phyloP scores from a whole-genome alignment of 2,888 invertebrate species.

The Rhynchonema sp. region DNA sequence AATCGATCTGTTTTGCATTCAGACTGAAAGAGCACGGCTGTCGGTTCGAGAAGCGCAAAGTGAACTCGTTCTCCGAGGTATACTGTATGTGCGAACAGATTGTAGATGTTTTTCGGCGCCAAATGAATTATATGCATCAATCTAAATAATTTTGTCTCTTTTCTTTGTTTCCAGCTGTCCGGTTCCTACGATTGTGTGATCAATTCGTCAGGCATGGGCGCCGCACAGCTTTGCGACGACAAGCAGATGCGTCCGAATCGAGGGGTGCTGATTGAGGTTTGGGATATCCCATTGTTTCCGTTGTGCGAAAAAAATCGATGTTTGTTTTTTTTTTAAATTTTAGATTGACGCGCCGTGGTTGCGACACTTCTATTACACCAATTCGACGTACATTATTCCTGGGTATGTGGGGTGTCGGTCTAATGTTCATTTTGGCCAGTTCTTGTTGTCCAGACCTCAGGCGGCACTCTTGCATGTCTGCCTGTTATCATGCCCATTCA shows the following conservation, averaged over 20 bases:
- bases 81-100: not conserved
- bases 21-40: not conserved
- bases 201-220: slow-evolving; percentile 54
- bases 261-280: not conserved
- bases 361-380: not conserved
- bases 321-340: not conserved
- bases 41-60: not conserved
- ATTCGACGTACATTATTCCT: slow-evolving; percentile 22
- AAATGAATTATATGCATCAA: not conserved
- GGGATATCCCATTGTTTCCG: no score
- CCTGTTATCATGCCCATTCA: no score
- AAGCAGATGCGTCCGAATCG: not conserved
- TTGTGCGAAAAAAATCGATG: no score
- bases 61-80: not conserved
- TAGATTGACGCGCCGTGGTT: not conserved
- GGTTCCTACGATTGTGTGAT: slow-evolving; percentile 48
- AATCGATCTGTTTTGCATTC: not conserved
- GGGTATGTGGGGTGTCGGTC: no score
- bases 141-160: not conserved
- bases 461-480: no score
- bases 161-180: not conserved
- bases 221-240: slow-evolving; percentile 44
- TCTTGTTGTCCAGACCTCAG: no score
- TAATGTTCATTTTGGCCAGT: no score
- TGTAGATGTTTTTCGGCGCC: not conserved